Base-by-base conservation (phyloP, 2,113 vertebrate genomes). In the Syngnathus floridae region DNA sequence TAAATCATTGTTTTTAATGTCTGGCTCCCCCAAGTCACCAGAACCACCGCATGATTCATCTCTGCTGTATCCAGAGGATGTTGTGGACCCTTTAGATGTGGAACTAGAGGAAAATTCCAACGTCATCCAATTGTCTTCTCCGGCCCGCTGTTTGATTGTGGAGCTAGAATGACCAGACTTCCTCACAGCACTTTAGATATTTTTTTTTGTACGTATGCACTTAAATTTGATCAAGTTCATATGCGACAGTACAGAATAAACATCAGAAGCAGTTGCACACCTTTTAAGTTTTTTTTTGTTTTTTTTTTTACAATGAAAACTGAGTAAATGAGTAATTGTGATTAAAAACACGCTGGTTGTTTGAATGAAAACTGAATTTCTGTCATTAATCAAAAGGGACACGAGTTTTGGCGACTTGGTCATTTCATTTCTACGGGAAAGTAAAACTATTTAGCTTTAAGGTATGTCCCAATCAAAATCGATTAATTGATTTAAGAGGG, bases 101-200 rank as follows among this genome's bases (percentile, higher is more conserved):
- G 45, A 79, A 41, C 11, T 52, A 12, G 41, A 43, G 46, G 51
- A 12, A 38, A 56, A 69, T 52, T 40, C 61, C 16, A 68, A 77
- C 52, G 26, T 3, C 26, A 41, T 64, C 2, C 66, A 60, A 46
- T 36, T 5, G 0, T 19, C 59, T 16, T 64, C 55, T 52, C 54
- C 38, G n/a, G 57, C 58, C 26, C 26, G 11, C 12, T 69, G 67
- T 62, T 58, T 88, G 43, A 89, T 90, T 43, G 81, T 90, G 73
- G 88, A 88, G 60, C 62, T 88, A 10, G 82, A 89, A 3, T 88
- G 71, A 88, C 13, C 38, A 61, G 51, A 54, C 0, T 7, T 35
- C 13, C 26, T 56, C 4, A 26, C 11, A 26, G 22, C 21, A 26
- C 52, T 35, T 55, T 56, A 12, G 21, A 26, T 16, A 0, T 21